Conservation (phyloP, 2,113 vertebrate genomes). For the Forbesichthys agassizii region DNA sequence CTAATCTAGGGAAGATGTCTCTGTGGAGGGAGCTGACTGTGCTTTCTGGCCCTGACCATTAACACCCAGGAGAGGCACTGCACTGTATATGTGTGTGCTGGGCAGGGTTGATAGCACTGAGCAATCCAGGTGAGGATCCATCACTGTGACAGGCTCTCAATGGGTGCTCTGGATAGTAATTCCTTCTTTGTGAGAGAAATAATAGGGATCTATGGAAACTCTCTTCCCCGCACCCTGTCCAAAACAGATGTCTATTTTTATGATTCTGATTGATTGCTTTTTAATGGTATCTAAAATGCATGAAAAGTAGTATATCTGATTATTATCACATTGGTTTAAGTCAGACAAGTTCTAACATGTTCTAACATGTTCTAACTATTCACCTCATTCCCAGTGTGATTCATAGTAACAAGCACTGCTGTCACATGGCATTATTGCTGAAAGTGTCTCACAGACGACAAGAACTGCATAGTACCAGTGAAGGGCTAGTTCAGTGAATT, state of each 20-base stretch:
- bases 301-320: too few relatives aligned
- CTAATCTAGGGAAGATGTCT: conserved; percentile 32
- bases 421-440: too few relatives aligned
- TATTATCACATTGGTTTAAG: too few relatives aligned
- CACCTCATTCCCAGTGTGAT: too few relatives aligned
- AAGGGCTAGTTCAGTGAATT: conserved; percentile 51
- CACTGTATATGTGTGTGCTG: conserved; percentile 65
- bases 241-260: neutral
- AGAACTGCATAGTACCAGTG: too few relatives aligned
- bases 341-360: too few relatives aligned
- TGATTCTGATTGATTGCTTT: conserved; percentile 69
- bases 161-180: conserved; percentile 56
- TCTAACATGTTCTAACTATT: too few relatives aligned
- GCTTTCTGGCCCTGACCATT: conserved; percentile 53
- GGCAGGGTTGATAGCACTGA: conserved; percentile 73
- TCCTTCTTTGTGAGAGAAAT: conserved; percentile 40
- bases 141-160: conserved; percentile 72
- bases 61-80: conserved; percentile 59
- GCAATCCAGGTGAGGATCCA: conserved; percentile 70
- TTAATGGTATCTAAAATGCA: conserved; percentile 61
- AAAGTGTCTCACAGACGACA: too few relatives aligned
- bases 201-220: conserved; percentile 18
- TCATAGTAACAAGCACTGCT: too few relatives aligned
- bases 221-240: too few relatives aligned
- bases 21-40: conserved; percentile 34